Conservation (phyloP, 2,888 invertebrate species). For the Eudemis profundana region DNA sequence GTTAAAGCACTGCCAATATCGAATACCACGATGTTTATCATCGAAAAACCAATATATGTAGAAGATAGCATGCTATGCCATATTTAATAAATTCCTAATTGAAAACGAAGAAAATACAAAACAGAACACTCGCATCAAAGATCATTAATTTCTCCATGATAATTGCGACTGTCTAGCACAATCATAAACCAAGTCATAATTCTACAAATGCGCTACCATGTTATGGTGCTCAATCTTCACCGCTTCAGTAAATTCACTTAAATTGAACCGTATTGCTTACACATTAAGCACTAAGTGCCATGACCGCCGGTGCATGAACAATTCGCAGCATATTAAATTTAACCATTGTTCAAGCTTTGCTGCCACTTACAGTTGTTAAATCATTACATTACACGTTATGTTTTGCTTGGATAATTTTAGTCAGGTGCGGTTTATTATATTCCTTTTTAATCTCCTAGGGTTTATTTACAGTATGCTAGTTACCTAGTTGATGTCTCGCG, state of each 20-base stretch:
- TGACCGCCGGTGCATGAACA: conserved; percentile 14
- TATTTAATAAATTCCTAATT: too few species aligned
- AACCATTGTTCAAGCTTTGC: conserved; percentile 10
- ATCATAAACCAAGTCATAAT: conserved; percentile 18
- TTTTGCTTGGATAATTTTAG: background rate
- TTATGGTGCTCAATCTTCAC: conserved; percentile 19
- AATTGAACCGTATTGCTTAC: conserved; percentile 1
- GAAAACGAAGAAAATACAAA: background rate
- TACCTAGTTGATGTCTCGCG: too few species aligned
- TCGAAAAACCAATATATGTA: too few species aligned
- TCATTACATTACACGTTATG: conserved; percentile 22
- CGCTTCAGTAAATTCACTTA: background rate
- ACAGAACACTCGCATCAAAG: background rate
- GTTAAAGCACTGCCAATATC: too few species aligned
- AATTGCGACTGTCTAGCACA: conserved; percentile 10
- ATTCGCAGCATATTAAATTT: conserved; percentile 9
- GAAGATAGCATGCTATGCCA: too few species aligned
- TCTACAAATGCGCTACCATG: conserved; percentile 9
- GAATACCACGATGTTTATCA: too few species aligned
- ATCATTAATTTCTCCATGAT: background rate
- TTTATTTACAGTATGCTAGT: too few species aligned
- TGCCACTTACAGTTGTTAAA: conserved; percentile 25
- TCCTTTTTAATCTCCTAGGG: background rate
- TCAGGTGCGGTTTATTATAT: conserved; percentile 3
- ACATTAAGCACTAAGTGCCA: background rate